Percentiles rank a stretch among this genome's conserved stretches.
These are phyloP conservation scores for Tetramorium simillimum DNA, from an alignment of 1,140 invertebrate genomes.

Conservation along the genomic window DNA sequence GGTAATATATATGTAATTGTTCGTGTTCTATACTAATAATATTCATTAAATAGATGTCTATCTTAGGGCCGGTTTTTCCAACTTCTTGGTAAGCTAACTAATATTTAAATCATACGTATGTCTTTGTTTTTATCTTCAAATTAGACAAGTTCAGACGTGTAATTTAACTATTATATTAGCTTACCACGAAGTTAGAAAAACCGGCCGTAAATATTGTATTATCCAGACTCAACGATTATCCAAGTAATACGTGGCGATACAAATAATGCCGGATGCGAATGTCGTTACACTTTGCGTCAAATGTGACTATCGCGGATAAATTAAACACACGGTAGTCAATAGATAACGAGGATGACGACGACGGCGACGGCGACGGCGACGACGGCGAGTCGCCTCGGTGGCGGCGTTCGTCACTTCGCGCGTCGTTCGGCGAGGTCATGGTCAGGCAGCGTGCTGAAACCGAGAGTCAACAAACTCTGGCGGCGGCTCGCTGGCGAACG, in stretches of 20 bases:
- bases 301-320: background rate
- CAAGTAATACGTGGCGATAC: background rate
- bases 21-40: no score
- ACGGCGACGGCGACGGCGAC: conserved; percentile 42
- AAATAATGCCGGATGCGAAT: background rate
- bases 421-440: conserved; percentile 84
- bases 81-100: no score
- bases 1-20: no score
- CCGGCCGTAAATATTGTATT: no score
- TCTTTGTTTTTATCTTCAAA: no score
- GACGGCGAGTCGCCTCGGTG: conserved; percentile 71
- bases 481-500: conserved; percentile 49
- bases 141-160: no score
- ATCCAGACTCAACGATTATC: background rate
- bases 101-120: no score
- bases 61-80: no score
- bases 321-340: background rate
- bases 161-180: no score
- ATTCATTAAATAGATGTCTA: no score
- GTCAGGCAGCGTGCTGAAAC: conserved; percentile 84
- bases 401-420: conserved; percentile 77
- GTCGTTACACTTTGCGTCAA: background rate
- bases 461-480: conserved; percentile 85
- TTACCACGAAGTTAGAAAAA: no score
- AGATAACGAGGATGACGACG: conserved; percentile 36